phyloP scores from a whole-genome alignment of 2,797 vertebrate species.

The Bradypodion pumilum region DNA sequence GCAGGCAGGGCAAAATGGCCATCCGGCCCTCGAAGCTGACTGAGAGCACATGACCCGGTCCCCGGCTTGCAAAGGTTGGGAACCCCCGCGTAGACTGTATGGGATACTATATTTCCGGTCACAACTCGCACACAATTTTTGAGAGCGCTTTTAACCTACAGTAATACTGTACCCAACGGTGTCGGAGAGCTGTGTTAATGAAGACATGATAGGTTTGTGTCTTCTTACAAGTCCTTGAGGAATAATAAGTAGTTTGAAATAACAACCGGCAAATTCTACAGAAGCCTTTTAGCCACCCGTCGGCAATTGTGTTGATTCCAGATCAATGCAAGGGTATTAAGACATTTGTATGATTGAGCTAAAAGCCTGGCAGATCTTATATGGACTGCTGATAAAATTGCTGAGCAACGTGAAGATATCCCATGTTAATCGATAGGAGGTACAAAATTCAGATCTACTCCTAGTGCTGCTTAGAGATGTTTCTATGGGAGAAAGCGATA shows the following conservation, averaged over 20 bases:
- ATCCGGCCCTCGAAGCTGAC: too few relatives aligned
- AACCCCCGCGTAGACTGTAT: too few relatives aligned
- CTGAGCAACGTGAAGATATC: constrained; percentile 2
- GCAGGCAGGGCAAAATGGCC: too few relatives aligned
- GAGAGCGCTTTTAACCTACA: constrained; percentile 53
- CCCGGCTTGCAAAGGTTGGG: too few relatives aligned
- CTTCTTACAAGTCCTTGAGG: constrained; percentile 49
- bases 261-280: constrained; percentile 53
- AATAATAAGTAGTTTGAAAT: constrained; percentile 66
- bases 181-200: constrained; percentile 49
- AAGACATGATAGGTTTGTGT: constrained; percentile 42
- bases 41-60: too few relatives aligned
- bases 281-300: constrained; percentile 46
- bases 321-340: constrained; percentile 61
- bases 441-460: background rate
- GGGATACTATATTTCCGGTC: constrained; percentile 44
- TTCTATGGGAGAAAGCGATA: background rate
- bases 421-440: background rate
- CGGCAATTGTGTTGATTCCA: constrained; percentile 57
- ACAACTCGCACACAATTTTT: constrained; percentile 58
- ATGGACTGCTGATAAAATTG: constrained; percentile 3
- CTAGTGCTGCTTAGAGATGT: background rate
- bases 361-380: constrained; percentile 49
- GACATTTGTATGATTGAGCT: constrained; percentile 55
- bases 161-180: constrained; percentile 55